Evolutionary conservation across 1,140 invertebrate genomes (phyloP).

Genomic region (Rhagoletis pomonella): DNA sequence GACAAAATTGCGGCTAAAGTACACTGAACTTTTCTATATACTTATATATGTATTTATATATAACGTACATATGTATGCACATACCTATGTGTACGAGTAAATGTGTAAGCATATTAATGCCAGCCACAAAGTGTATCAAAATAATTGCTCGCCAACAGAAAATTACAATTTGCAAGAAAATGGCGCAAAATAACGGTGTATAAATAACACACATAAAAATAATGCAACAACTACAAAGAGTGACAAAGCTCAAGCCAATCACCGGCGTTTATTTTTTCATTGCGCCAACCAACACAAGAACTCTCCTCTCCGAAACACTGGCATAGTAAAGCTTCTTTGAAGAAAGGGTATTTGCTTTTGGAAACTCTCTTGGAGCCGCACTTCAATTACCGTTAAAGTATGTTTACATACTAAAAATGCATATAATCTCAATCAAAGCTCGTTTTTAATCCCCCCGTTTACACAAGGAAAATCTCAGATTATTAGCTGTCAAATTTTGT

Average conservation of each 20-base stretch:
- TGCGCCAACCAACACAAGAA: neutral
- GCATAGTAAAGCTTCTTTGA: neutral
- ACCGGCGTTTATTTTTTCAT: neutral
- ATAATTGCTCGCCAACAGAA: conserved; percentile 36
- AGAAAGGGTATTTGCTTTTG: neutral
- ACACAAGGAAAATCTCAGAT: no score
- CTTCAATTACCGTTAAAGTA: no score
- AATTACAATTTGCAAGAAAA: conserved; percentile 5
- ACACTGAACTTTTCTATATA: neutral
- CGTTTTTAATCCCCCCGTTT: no score
- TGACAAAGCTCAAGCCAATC: neutral
- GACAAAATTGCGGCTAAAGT: neutral
- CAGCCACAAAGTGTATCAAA: conserved; percentile 39
- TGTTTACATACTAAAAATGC: no score
- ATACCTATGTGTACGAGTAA: neutral
- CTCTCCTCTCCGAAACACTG: neutral
- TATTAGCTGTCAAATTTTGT: no score
- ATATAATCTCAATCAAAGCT: no score
- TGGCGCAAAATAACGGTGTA: neutral
- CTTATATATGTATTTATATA: neutral
- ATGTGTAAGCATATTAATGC: neutral
- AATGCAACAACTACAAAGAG: neutral
- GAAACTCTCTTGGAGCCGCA: no score
- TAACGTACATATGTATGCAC: neutral
- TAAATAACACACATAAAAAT: neutral